Evolutionary conservation across 2,888 invertebrate species (phyloP), one percentile per base, ranked within the genome.

Genomic region (Drosophila buzzatii): DNA sequence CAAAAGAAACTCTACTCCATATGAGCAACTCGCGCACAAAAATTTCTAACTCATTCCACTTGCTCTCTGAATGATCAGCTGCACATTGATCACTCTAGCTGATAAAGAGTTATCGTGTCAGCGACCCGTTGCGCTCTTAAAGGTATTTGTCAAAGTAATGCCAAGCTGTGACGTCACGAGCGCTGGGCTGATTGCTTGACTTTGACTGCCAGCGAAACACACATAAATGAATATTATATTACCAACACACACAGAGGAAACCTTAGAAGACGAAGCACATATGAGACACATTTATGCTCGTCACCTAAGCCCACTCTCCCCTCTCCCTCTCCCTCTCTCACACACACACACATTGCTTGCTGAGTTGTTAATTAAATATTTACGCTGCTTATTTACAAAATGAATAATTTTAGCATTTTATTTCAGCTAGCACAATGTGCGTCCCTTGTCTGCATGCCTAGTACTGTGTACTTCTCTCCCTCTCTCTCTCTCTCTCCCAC

Each of bases 281-380:
- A 52, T 23, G 37, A 39, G 39, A 49, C 68, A 53, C 70, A 53
- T 55, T 31, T 51, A 7, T 31, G 37, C 37, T 16, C 52, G 33
- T 9, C 35, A 23, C 37, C 20, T 18, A 23, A 45, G 45, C 3
- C 31, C 10, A 10, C 33, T 3, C 16, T 5, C n/a, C 16, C 37
- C 37, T 23, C 52, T 18, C 37, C 3, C 52, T 8, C 35, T 16
- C 49, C 10, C 49, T 5, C 35, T 16, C 35, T 0, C 52, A 4
- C 52, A 4, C 37, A 20, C 35, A 16, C 37, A 14, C 37, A 47
- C 33, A 57, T 33, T 73, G 68, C 58, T 63, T 70, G 81, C 79
- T 73, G 82, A 81, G 84, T 85, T 90, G 86, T 83, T 89, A 91
- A 89, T 89, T 89, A 89, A 89, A 91, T 91, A 91, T 89, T 89